phyloP scores from a whole-genome alignment of 1,140 invertebrate species.

The Leptoteleia sp. region DNA sequence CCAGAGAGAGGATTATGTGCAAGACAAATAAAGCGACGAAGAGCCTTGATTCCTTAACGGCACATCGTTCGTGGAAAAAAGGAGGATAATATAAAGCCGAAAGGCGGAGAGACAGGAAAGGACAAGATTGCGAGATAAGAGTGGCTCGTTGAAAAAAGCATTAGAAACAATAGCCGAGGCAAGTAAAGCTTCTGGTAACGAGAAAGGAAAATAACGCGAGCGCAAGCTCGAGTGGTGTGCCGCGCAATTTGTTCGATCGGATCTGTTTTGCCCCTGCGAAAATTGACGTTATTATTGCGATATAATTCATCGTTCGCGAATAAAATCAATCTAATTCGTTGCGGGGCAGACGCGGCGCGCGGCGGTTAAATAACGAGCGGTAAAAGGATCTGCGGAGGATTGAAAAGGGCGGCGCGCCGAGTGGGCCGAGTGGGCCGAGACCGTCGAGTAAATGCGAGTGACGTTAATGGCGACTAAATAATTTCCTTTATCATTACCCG shows the following conservation, averaged over 20 bases:
- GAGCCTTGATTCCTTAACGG: conserved; percentile 62
- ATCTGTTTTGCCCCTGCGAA: conserved; percentile 32
- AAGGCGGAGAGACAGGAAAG: conserved; percentile 39
- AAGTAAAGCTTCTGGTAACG: conserved; percentile 69
- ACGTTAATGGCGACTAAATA: conserved; percentile 79
- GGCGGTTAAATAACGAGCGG: conserved; percentile 74
- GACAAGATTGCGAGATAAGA: conserved; percentile 49
- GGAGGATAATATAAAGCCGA: conserved; percentile 37
- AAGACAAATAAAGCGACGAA: conserved; percentile 65
- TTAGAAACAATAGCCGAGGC: conserved; percentile 70
- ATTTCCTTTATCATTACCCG: conserved; percentile 75
- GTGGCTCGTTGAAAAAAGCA: conserved; percentile 49
- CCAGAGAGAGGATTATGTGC: conserved; percentile 65
- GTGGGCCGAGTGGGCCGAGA: conserved; percentile 27
- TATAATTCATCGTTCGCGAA: conserved; percentile 69
- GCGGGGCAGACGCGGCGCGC: conserved; percentile 49
- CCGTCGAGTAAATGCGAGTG: conserved; percentile 75
- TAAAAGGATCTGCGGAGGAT: conserved; percentile 61
- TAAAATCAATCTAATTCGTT: conserved; percentile 73
- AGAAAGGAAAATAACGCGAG: conserved; percentile 37
- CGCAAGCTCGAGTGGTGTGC: not conserved
- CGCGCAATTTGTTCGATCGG: conserved; percentile 19
- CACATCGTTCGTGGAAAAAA: conserved; percentile 55
- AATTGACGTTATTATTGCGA: conserved; percentile 70
- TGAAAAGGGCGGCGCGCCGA: conserved; percentile 36